phyloP scores from a whole-genome alignment of 2,113 vertebrate species.

The Dipodomys merriami region DNA sequence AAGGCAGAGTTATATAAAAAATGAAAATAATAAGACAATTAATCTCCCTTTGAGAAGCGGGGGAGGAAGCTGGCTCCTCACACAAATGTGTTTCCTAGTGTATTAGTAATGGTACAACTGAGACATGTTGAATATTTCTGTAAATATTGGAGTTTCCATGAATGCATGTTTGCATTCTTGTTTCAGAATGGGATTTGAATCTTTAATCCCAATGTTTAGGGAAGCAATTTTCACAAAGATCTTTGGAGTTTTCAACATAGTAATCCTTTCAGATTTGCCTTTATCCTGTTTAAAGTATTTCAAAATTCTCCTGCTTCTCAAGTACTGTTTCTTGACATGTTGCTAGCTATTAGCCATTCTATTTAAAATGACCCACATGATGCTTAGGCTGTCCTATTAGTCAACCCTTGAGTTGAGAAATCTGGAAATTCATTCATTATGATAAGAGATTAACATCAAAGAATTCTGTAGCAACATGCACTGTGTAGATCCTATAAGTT shows the following conservation, averaged over 20 bases:
- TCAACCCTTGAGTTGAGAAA: slow-evolving; percentile 71
- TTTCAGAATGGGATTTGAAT: slow-evolving; percentile 56
- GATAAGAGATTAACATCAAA: slow-evolving; percentile 66
- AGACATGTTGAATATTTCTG: slow-evolving; percentile 27
- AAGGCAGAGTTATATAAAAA: neutral
- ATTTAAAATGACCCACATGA: slow-evolving; percentile 59
- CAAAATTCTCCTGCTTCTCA: slow-evolving; percentile 69
- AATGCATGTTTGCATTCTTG: slow-evolving; percentile 64
- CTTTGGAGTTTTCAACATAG: slow-evolving; percentile 32
- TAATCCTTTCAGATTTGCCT: slow-evolving; percentile 58
- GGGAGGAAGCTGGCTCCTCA: neutral
- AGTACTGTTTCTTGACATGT: slow-evolving; percentile 47
- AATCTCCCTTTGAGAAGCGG: neutral
- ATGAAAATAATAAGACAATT: neutral
- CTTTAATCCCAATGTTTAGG: slow-evolving; percentile 71
- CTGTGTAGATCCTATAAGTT: neutral
- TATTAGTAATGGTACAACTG: neutral
- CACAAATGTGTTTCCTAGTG: neutral
- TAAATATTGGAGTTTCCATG: slow-evolving; percentile 39
- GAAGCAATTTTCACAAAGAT: slow-evolving; percentile 58
- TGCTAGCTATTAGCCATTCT: slow-evolving; percentile 33
- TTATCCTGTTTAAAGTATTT: slow-evolving; percentile 70
- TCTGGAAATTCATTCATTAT: slow-evolving; percentile 57
- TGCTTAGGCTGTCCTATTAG: slow-evolving; percentile 60
- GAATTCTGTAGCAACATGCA: slow-evolving; percentile 37